Conservation (phyloP, 2,113 vertebrate genomes). For the Picathartes gymnocephalus region DNA sequence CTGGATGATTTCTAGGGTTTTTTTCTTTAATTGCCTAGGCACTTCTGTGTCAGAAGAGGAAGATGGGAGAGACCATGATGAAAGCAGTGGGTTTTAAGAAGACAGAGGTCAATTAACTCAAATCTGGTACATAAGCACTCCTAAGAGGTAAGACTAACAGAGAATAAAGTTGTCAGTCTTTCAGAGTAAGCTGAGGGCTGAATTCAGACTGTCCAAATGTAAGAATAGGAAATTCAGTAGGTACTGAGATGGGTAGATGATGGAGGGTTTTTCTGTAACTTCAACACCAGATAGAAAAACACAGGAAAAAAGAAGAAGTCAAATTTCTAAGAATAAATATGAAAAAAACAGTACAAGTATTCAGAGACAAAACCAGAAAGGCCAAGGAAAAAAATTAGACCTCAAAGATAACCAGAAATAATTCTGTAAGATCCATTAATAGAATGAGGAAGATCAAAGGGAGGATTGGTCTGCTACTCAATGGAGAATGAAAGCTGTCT, state of each 20-base stretch:
- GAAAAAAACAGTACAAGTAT: not conserved
- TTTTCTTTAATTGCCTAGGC: not conserved
- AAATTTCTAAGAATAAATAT: conserved; percentile 10
- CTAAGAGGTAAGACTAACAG: not conserved
- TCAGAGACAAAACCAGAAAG: conserved; percentile 15
- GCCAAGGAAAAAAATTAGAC: conserved; percentile 7
- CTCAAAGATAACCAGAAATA: conserved; percentile 53
- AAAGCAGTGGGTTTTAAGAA: not conserved
- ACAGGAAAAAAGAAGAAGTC: not conserved
- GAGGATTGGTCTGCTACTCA: not conserved
- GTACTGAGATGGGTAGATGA: not conserved
- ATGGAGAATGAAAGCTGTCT: conserved; percentile 32
- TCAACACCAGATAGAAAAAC: not conserved
- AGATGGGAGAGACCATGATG: not conserved
- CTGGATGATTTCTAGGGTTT: not conserved
- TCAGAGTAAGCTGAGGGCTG: not conserved
- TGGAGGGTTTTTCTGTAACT: not conserved
- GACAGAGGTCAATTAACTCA: not conserved
- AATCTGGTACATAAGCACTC: not conserved
- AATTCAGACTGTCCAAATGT: not conserved
- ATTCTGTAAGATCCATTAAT: conserved; percentile 15
- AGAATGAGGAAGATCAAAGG: conserved; percentile 38
- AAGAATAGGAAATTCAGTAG: not conserved
- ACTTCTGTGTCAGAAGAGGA: not conserved
- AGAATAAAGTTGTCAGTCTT: not conserved